Evolutionary conservation across 2,113 vertebrate genomes (phyloP), one percentile per base, ranked within the genome.

Genomic region (Origma solitaria): DNA sequence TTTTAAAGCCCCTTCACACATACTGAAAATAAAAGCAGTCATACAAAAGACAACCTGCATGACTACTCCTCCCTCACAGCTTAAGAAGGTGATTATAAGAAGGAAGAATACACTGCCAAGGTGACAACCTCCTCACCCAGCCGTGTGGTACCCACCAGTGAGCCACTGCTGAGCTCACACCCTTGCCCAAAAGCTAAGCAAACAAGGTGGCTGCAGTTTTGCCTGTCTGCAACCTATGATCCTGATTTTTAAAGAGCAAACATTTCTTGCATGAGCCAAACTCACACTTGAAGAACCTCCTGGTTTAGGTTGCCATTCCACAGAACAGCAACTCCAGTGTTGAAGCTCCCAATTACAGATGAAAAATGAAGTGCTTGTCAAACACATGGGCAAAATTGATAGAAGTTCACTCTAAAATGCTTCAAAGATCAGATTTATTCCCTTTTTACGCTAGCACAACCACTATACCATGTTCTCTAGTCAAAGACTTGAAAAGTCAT

Each of bases 321-420:
- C 23, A 69, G 15, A 89, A 86, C 3, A 6, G 31, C n/a, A 73
- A 61, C 11, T 23, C 14, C 10, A 7, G 15, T 8, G 17, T 37
- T 0, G 0, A 40, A 61, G 16, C 38, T 27, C 20, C 13, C 30
- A 30, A 27, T 7, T 53, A 66, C 2, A 70, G n/a, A 70, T 22
- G 6, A 93, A 77, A 72, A 72, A 37, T 7, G 2, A 23, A 79
- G 21, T 24, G 31, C 9, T 21, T 3, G 0, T 20, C 12, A 76
- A 71, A 45, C 18, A 62, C 8, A 51, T 3, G 3, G 30, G 35
- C 30, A 80, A 75, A 83, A 86, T 7, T 3, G 0, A 50, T 11
- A 25, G 3, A 42, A 38, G 19, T 60, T 86, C 58, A 64, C 20
- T 17, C 42, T 31, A 19, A 83, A 77, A 81, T 19, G 25, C 57